Conservation (phyloP, 2,113 vertebrate genomes). For the Odocoileus virginianus region DNA sequence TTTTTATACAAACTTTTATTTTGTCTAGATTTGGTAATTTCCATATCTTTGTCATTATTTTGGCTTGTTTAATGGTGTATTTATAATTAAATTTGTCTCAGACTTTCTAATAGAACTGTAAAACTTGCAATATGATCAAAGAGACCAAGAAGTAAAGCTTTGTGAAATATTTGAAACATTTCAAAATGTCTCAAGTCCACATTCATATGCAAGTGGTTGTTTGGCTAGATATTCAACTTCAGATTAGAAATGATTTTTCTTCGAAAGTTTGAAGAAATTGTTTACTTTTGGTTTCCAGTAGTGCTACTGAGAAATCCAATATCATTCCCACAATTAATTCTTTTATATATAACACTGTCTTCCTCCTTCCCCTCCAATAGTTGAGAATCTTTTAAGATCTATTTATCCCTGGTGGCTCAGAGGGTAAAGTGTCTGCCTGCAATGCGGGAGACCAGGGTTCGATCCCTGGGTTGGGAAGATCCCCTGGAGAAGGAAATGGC, state of each 20-base stretch:
- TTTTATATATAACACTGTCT: background rate
- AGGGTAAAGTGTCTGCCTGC: too few relatives aligned
- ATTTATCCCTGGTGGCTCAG: too few relatives aligned
- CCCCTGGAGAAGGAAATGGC: too few relatives aligned
- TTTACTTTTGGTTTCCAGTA: background rate
- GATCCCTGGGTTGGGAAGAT: too few relatives aligned
- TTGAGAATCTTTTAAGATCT: background rate
- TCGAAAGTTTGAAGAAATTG: background rate
- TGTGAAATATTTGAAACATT: background rate
- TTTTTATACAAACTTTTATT: background rate
- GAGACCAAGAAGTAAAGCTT: background rate
- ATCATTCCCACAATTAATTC: background rate
- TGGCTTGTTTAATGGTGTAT: background rate
- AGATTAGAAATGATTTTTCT: background rate
- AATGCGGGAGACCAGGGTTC: too few relatives aligned
- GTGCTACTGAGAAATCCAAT: background rate
- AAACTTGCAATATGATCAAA: background rate
- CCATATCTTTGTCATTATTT: background rate
- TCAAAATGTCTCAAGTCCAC: background rate
- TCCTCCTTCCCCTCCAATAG: background rate
- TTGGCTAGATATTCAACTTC: background rate
- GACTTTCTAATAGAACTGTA: background rate
- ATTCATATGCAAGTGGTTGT: background rate
- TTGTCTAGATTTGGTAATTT: background rate
- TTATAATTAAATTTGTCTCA: background rate